Evolutionary conservation across 2,888 invertebrate species (phyloP).

Genomic region (Omphaloscelis lunosa): DNA sequence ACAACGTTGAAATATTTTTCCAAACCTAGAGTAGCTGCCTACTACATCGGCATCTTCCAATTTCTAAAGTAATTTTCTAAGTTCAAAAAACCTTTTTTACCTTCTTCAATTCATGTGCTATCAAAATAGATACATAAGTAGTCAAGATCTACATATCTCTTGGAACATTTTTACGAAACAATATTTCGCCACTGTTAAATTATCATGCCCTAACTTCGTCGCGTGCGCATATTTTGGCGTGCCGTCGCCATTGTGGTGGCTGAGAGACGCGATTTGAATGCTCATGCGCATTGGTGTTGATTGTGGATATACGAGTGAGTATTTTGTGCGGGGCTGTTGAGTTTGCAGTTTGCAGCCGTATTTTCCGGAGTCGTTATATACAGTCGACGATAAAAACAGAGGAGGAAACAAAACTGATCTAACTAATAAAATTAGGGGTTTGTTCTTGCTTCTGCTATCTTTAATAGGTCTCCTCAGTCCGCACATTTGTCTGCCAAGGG

Average conservation of each 20-base stretch:
- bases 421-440: background rate
- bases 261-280: slow-evolving; percentile 81
- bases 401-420: background rate
- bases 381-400: background rate
- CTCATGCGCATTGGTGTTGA: slow-evolving; percentile 66
- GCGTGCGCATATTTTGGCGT: slow-evolving; percentile 87
- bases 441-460: background rate
- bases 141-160: slow-evolving; percentile 31
- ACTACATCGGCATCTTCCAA: no score
- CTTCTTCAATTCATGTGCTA: background rate
- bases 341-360: background rate
- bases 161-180: slow-evolving; percentile 56
- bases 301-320: slow-evolving; percentile 43
- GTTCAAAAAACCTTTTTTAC: background rate
- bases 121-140: background rate
- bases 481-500: background rate
- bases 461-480: background rate
- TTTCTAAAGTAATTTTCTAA: background rate
- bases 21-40: background rate
- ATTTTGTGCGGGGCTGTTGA: slow-evolving; percentile 15
- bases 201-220: slow-evolving; percentile 69
- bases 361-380: background rate
- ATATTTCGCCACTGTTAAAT: slow-evolving; percentile 68
- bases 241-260: slow-evolving; percentile 81
- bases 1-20: background rate